These are phyloP conservation scores for Zaprionus africanus DNA, from an alignment of 1,140 invertebrate genomes.

Conservation along the genomic window DNA sequence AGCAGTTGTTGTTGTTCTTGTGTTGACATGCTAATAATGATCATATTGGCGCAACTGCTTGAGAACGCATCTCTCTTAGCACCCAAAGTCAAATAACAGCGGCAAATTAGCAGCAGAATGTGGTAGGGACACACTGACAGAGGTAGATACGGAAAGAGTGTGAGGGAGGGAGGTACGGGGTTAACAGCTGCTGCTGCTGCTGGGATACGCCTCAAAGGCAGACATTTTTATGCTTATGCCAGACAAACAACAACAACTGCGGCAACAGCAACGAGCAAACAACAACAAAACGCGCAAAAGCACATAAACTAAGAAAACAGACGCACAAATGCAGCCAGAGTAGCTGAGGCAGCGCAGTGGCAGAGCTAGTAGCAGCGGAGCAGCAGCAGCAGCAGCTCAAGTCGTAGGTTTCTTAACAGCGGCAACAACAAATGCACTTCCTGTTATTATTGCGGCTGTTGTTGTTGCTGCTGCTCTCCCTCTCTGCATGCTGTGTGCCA, in stretches of 20 bases:
- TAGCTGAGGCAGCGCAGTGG: neutral
- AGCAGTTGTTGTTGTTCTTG: constrained; percentile 45
- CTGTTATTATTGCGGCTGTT: constrained; percentile 71
- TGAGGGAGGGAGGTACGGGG: neutral
- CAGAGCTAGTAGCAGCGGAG: constrained; percentile 21
- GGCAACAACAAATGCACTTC: constrained; percentile 72
- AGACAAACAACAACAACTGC: constrained; percentile 70
- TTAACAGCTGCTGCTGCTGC: constrained; percentile 48
- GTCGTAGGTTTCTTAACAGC: constrained; percentile 71
- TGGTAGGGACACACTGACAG: constrained; percentile 8
- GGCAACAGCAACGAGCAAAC: constrained; percentile 47
- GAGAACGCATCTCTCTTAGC: constrained; percentile 69
- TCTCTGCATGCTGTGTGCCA: constrained; percentile 9
- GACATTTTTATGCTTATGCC: constrained; percentile 72
- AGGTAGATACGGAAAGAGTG: neutral
- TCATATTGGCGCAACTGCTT: constrained; percentile 72
- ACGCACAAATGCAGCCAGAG: constrained; percentile 20
- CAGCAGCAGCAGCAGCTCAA: constrained; percentile 38
- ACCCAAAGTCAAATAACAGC: constrained; percentile 63
- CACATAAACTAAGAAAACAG: constrained; percentile 76
- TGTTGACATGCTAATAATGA: constrained; percentile 79
- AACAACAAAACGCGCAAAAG: constrained; percentile 55
- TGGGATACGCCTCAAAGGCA: constrained; percentile 48
- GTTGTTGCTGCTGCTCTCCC: constrained; percentile 2
- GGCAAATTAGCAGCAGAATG: constrained; percentile 68